Evolutionary conservation across 2,113 vertebrate genomes (phyloP).

Genomic region (Apodemus sylvaticus): DNA sequence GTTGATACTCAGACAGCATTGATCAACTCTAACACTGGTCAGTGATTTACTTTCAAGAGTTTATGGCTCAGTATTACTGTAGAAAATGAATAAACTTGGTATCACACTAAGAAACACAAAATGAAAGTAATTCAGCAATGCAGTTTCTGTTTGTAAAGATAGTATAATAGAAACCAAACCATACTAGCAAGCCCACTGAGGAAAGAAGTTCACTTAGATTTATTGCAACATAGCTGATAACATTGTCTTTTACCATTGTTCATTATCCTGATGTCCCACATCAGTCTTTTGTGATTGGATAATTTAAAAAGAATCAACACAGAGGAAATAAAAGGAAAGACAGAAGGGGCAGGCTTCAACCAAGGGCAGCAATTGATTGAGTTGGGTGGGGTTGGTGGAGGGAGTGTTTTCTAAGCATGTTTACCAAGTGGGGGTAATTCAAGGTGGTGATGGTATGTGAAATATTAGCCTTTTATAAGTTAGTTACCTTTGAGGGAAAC

Average conservation of each 20-base stretch:
- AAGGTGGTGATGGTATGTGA: no score
- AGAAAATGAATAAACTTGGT: not conserved
- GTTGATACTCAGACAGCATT: no score
- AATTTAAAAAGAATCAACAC: not conserved
- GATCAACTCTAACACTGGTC: not conserved
- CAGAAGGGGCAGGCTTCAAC: not conserved
- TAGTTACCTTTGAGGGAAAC: not conserved
- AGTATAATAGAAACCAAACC: not conserved
- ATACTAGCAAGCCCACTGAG: not conserved
- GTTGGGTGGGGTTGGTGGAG: not conserved
- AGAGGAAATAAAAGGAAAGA: not conserved
- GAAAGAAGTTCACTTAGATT: not conserved
- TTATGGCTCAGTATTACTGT: not conserved
- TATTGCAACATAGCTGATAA: not conserved
- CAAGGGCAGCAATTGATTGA: not conserved
- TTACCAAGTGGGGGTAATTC: not conserved
- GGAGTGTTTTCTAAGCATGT: not conserved
- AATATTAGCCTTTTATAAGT: not conserved
- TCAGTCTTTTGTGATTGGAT: not conserved
- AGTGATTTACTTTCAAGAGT: not conserved
- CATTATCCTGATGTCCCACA: not conserved
- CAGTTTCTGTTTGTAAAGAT: not conserved
- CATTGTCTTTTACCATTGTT: not conserved
- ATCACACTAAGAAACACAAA: not conserved
- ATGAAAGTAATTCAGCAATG: not conserved